These are phyloP conservation scores for Lycaon pictus DNA, from an alignment of 2,113 vertebrate species.

Conservation along the genomic window DNA sequence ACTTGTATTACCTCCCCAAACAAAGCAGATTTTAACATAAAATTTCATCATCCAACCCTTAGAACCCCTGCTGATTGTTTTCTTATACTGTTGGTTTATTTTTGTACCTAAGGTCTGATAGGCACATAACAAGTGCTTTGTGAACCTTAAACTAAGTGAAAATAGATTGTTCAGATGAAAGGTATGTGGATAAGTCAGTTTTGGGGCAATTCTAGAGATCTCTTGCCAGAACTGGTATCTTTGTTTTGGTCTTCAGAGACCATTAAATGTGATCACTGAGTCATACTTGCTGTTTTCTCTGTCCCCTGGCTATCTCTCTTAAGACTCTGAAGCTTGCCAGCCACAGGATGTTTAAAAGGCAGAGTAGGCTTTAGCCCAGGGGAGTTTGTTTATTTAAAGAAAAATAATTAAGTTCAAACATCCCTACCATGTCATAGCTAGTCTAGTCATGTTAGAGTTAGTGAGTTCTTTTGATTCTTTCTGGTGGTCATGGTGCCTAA, in stretches of 20 bases:
- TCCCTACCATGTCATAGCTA: conserved; percentile 49
- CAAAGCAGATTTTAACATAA: conserved; percentile 58
- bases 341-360: conserved; percentile 59
- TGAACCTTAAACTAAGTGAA: conserved; percentile 68
- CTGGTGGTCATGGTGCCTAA: conserved; percentile 34
- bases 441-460: conserved; percentile 61
- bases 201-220: conserved; percentile 55
- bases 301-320: conserved; percentile 62
- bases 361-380: conserved; percentile 43
- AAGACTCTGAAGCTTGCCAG: conserved; percentile 68
- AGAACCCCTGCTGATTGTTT: conserved; percentile 8
- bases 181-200: conserved; percentile 63
- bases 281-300: conserved; percentile 69
- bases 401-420: conserved; percentile 68
- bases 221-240: conserved; percentile 64
- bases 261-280: conserved; percentile 68
- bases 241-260: conserved; percentile 71
- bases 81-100: conserved; percentile 64
- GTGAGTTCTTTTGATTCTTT: conserved; percentile 62
- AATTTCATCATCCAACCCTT: conserved; percentile 54
- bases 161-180: conserved; percentile 75
- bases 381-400: conserved; percentile 70
- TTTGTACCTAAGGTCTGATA: conserved; percentile 51
- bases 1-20: not conserved
- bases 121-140: conserved; percentile 54